These are phyloP conservation scores for Boloria selene DNA, from an alignment of 2,888 invertebrate species.

Conservation along the genomic window DNA sequence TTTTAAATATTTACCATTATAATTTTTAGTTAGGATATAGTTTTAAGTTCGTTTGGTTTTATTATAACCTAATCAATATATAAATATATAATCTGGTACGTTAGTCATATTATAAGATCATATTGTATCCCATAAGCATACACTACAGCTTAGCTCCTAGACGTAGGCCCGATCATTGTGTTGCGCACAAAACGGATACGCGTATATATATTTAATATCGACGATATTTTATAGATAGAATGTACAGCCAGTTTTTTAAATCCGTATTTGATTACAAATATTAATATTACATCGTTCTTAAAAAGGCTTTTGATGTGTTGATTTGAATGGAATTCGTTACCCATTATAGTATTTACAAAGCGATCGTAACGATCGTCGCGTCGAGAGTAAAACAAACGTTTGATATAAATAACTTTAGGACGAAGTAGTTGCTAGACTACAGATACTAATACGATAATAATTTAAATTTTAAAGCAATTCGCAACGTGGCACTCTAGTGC, in stretches of 20 bases:
- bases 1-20: conserved; percentile 77
- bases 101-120: conserved; percentile 47
- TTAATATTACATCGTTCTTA: conserved; percentile 48
- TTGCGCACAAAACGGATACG: conserved; percentile 63
- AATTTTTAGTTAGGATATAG: conserved; percentile 69
- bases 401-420: conserved; percentile 51
- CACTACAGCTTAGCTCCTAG: conserved; percentile 61
- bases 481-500: conserved; percentile 49
- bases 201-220: conserved; percentile 42
- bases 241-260: conserved; percentile 55
- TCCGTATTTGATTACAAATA: conserved; percentile 44
- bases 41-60: conserved; percentile 67
- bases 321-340: conserved; percentile 60
- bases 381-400: conserved; percentile 48
- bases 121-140: conserved; percentile 47
- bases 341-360: conserved; percentile 56
- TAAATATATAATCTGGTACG: conserved; percentile 61
- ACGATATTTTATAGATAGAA: conserved; percentile 49
- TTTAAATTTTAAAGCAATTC: conserved; percentile 22
- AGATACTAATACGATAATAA: conserved; percentile 34
- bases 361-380: conserved; percentile 42
- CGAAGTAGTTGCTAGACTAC: conserved; percentile 47
- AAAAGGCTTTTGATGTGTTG: conserved; percentile 64
- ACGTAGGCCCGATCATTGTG: conserved; percentile 53
- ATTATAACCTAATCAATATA: conserved; percentile 53